Evolutionary conservation across 2,113 vertebrate species (phyloP).

Genomic region (Nymphicus hollandicus): DNA sequence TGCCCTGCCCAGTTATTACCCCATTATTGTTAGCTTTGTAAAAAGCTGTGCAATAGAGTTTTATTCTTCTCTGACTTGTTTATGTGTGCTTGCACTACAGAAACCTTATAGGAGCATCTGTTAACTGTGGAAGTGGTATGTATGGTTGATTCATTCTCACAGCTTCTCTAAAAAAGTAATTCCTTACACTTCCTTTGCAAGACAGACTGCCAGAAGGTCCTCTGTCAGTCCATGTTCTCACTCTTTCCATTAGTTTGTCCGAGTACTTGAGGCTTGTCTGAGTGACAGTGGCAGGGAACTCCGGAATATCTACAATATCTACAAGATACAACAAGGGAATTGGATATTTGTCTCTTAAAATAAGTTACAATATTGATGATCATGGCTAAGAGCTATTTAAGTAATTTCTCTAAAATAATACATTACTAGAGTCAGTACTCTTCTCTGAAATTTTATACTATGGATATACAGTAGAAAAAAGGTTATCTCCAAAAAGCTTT

Average conservation of each 20-base stretch:
- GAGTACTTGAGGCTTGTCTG: not conserved
- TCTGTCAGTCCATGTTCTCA: not conserved
- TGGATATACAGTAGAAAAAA: not conserved
- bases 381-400: not conserved
- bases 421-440: not conserved
- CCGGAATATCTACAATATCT: not conserved
- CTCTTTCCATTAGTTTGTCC: not conserved
- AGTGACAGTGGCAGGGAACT: not conserved
- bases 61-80: not conserved
- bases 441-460: not conserved
- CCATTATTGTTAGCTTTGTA: not conserved
- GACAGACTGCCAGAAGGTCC: not conserved
- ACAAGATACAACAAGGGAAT: not conserved
- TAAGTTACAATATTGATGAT: not conserved
- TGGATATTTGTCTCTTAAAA: not conserved
- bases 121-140: not conserved
- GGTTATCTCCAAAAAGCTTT: not conserved
- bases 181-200: not conserved
- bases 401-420: not conserved
- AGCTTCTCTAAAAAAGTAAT: not conserved
- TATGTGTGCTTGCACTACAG: not conserved
- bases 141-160: not conserved
- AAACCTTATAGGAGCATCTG: constrained; percentile 21
- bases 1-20: not conserved
- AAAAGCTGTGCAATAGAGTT: not conserved